Conservation (phyloP, 2,113 vertebrate genomes). For the Tachysurus vachellii region DNA sequence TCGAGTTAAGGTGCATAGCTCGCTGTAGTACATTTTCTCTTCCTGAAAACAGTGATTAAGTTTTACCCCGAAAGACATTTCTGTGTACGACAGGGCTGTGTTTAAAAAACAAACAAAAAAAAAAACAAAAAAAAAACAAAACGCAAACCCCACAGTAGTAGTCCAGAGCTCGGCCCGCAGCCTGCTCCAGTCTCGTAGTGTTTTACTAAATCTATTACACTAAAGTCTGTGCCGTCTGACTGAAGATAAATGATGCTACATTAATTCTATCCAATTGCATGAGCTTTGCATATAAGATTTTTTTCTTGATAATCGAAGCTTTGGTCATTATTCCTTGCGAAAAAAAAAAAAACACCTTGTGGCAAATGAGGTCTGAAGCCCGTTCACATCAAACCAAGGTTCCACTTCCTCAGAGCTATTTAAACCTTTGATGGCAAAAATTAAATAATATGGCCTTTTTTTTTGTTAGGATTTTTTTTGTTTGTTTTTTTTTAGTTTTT, state of each 20-base stretch:
- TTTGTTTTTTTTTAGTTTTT: conserved; percentile 36
- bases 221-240: not conserved
- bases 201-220: not conserved
- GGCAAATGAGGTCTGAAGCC: conserved; percentile 49
- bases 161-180: not conserved
- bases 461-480: conserved; percentile 58
- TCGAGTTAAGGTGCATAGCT: conserved; percentile 76
- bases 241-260: conserved; percentile 58
- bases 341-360: conserved; percentile 40
- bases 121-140: not conserved
- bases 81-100: conserved; percentile 47
- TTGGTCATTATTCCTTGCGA: conserved; percentile 71
- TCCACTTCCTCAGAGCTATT: conserved; percentile 75
- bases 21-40: conserved; percentile 61
- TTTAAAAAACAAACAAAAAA: not conserved
- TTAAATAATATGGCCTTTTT: conserved; percentile 80
- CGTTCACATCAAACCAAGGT: conserved; percentile 72
- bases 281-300: conserved; percentile 68
- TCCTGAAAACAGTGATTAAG: conserved; percentile 65
- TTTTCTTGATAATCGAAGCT: conserved; percentile 66
- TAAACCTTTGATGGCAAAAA: conserved; percentile 73
- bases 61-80: conserved; percentile 56
- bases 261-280: conserved; percentile 64
- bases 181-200: conserved; percentile 34
- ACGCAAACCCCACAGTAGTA: not conserved